A percentile compares a stretch with the other conserved stretches of the same genome.
Conservation (phyloP, 2,797 vertebrate species). For the Lophius americanus region DNA sequence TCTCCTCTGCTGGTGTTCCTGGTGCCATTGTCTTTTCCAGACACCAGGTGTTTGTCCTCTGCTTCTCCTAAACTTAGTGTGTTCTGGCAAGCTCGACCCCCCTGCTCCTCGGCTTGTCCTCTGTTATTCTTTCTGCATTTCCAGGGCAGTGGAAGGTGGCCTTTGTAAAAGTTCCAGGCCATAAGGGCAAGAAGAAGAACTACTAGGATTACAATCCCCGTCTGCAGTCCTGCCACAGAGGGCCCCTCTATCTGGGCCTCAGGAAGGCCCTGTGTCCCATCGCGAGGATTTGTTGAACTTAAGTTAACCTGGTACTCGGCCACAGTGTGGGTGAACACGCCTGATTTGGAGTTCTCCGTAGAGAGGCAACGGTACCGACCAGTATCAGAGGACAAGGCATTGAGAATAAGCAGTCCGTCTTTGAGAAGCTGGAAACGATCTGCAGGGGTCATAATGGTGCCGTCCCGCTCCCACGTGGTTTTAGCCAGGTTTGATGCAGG, state of each 20-base stretch:
- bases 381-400: slow-evolving; percentile 25
- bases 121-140: slow-evolving; percentile 21
- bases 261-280: accelerated
- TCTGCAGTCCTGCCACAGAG: slow-evolving; percentile 57
- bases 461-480: slow-evolving; percentile 67
- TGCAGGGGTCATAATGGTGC: slow-evolving; percentile 31
- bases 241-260: slow-evolving; percentile 28
- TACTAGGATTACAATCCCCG: slow-evolving; percentile 51
- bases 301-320: slow-evolving; percentile 63
- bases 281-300: neutral
- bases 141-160: slow-evolving; percentile 63
- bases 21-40: slow-evolving; percentile 12
- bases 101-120: slow-evolving; percentile 12
- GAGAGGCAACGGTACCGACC: slow-evolving; percentile 79
- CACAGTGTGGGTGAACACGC: slow-evolving; percentile 39
- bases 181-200: slow-evolving; percentile 69
- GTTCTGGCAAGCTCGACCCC: neutral
- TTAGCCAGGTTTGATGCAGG: slow-evolving; percentile 76
- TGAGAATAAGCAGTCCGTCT: slow-evolving; percentile 73
- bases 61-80: neutral
- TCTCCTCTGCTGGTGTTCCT: slow-evolving; percentile 43
- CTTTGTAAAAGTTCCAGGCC: slow-evolving; percentile 79
- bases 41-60: slow-evolving; percentile 55
- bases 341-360: slow-evolving; percentile 66
- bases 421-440: slow-evolving; percentile 49